These are phyloP conservation scores for Diarsia dahlii DNA, from an alignment of 2,888 invertebrate species.

Conservation along the genomic window DNA sequence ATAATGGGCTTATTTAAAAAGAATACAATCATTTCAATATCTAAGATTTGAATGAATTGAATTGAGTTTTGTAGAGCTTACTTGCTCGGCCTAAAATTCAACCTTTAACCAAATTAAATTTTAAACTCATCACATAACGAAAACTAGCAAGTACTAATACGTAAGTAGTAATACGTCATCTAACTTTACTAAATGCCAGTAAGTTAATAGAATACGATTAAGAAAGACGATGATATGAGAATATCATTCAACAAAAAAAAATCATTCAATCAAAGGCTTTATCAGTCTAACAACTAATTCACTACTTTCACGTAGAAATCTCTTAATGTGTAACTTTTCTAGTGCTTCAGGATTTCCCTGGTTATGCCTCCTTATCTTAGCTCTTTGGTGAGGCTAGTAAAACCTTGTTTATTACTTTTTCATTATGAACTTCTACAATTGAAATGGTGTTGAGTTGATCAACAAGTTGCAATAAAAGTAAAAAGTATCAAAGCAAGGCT, in stretches of 20 bases:
- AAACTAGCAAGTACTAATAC: too few relatives aligned
- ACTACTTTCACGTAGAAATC: neutral
- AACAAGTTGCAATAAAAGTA: constrained; percentile 1
- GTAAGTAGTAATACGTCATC: too few relatives aligned
- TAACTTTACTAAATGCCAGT: neutral
- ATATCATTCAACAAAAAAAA: neutral
- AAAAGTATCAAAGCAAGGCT: constrained; percentile 4
- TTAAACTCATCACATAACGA: neutral
- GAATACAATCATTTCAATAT: neutral
- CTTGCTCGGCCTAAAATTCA: neutral
- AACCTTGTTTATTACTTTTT: too few relatives aligned
- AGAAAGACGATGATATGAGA: neutral
- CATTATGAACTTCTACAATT: too few relatives aligned
- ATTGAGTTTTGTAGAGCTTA: neutral
- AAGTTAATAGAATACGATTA: neutral
- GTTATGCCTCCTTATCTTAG: too few relatives aligned
- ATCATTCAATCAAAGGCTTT: neutral
- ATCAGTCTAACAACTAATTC: neutral
- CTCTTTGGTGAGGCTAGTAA: too few relatives aligned
- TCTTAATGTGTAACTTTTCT: too few relatives aligned
- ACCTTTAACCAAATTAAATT: neutral
- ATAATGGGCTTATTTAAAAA: neutral
- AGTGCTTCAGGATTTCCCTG: too few relatives aligned
- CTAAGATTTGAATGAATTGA: neutral
- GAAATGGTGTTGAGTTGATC: neutral